These are phyloP conservation scores for Drosophila sp. DNA, from an alignment of 1,140 invertebrate genomes.

Conservation along the genomic window DNA sequence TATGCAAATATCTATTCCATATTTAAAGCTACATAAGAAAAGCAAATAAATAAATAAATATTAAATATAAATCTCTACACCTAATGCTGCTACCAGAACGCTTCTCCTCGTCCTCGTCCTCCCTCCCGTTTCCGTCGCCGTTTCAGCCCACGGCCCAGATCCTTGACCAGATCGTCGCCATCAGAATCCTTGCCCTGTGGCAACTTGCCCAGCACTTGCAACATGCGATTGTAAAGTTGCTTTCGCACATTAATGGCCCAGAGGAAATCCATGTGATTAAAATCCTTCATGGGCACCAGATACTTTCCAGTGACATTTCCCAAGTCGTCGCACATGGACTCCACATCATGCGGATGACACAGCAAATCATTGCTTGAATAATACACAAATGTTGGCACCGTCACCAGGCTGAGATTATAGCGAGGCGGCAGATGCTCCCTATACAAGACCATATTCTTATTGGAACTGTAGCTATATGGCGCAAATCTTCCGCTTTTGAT, in stretches of 20 bases:
- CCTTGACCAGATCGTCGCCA: conserved; percentile 12
- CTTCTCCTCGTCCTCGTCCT: conserved; percentile 11
- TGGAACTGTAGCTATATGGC: conserved; percentile 75
- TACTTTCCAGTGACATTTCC: conserved; percentile 86
- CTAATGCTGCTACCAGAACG: conserved; percentile 8
- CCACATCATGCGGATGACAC: conserved; percentile 87
- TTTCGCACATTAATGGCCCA: conserved; percentile 87
- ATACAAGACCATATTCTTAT: conserved; percentile 85
- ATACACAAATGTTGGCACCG: conserved; percentile 88
- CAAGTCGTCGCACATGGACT: conserved; percentile 86
- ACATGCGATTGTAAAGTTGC: conserved; percentile 87
- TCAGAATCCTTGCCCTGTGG: conserved; percentile 12
- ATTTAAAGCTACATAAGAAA: conserved; percentile 58
- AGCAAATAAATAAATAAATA: conserved; percentile 75
- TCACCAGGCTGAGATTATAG: conserved; percentile 88
- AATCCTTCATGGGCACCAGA: conserved; percentile 86
- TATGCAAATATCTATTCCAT: conserved; percentile 67
- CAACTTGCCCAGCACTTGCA: conserved; percentile 81
- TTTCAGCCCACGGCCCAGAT: neutral
- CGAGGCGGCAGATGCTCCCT: conserved; percentile 85
- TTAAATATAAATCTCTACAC: conserved; percentile 35
- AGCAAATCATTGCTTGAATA: conserved; percentile 87
- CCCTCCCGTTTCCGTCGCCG: neutral
- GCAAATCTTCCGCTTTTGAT: conserved; percentile 76
- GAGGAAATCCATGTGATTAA: conserved; percentile 89